Evolutionary conservation across 2,797 vertebrate genomes (phyloP).

Genomic region (Kryptopterus vitreolus): DNA sequence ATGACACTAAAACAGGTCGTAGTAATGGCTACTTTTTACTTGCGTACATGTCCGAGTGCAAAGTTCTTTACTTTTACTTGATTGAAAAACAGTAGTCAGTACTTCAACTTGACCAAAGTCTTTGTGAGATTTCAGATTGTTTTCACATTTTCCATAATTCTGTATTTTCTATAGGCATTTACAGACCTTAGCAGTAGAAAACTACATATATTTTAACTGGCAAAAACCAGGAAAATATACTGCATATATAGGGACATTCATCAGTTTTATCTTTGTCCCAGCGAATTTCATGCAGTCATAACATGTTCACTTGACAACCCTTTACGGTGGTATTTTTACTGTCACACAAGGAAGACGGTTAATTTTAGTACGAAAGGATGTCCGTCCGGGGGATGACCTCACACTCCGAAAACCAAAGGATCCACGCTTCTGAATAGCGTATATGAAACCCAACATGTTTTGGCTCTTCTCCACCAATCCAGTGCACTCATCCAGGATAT

Average conservation of each 20-base stretch:
- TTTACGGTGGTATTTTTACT: conserved; percentile 4
- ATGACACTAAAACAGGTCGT: too few relatives aligned
- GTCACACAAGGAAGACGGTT: conserved; percentile 25
- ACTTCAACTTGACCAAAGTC: too few relatives aligned
- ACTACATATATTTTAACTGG: too few relatives aligned
- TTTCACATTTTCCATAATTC: not conserved
- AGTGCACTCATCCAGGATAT: conserved; percentile 58
- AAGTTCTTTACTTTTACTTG: too few relatives aligned
- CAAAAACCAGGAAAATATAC: too few relatives aligned
- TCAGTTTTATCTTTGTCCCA: conserved; percentile 10
- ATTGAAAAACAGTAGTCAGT: too few relatives aligned
- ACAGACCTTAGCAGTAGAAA: not conserved
- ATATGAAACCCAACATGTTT: conserved; percentile 45
- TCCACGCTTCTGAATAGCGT: conserved; percentile 20
- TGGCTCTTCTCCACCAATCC: conserved; percentile 38
- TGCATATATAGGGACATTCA: not conserved
- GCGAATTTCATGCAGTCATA: not conserved
- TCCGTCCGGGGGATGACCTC: conserved; percentile 56
- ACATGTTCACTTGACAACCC: conserved; percentile 1
- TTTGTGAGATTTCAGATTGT: too few relatives aligned
- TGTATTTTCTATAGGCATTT: not conserved
- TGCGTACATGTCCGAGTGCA: too few relatives aligned
- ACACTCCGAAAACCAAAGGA: conserved; percentile 13
- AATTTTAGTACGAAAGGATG: conserved; percentile 51
- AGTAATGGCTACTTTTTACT: too few relatives aligned